Evolutionary conservation across 2,797 vertebrate genomes (phyloP).

Genomic region (Rhynchonycteris naso): DNA sequence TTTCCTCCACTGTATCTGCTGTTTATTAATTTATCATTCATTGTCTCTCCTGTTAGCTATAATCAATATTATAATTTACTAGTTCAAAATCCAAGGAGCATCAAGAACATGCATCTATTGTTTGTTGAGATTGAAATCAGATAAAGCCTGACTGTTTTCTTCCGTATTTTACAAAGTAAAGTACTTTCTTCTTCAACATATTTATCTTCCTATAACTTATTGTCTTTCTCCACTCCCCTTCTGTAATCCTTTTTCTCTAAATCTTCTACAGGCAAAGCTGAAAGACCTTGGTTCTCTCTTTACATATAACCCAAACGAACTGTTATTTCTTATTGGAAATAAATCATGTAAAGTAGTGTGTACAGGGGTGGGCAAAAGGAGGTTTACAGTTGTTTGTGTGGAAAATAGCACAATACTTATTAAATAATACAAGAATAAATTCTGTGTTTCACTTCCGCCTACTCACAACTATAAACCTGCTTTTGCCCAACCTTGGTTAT

Average conservation of each 20-base stretch:
- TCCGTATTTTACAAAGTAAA: not conserved
- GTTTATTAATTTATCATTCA: not conserved
- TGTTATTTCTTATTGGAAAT: slow-evolving; percentile 35
- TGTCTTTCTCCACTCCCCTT: not conserved
- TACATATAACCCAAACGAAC: not conserved
- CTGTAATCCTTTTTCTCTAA: not conserved
- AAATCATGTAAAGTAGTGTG: not conserved
- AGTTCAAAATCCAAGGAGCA: not conserved
- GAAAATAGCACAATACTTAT: too few species aligned
- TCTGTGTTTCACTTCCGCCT: too few species aligned
- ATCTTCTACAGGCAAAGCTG: slow-evolving; percentile 50
- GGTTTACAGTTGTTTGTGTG: too few species aligned
- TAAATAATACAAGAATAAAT: too few species aligned
- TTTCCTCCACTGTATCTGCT: not conserved
- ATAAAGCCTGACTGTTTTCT: not conserved
- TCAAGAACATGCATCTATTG: not conserved
- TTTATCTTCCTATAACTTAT: not conserved
- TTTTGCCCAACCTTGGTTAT: too few species aligned
- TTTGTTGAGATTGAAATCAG: slow-evolving; percentile 4
- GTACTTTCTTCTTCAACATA: not conserved
- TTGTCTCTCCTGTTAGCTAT: not conserved
- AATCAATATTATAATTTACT: not conserved
- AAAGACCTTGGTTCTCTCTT: not conserved
- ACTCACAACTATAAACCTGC: too few species aligned
- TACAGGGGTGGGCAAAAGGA: not conserved